phyloP scores from a whole-genome alignment of 2,113 vertebrate species.

The Nematolebias whitei region DNA sequence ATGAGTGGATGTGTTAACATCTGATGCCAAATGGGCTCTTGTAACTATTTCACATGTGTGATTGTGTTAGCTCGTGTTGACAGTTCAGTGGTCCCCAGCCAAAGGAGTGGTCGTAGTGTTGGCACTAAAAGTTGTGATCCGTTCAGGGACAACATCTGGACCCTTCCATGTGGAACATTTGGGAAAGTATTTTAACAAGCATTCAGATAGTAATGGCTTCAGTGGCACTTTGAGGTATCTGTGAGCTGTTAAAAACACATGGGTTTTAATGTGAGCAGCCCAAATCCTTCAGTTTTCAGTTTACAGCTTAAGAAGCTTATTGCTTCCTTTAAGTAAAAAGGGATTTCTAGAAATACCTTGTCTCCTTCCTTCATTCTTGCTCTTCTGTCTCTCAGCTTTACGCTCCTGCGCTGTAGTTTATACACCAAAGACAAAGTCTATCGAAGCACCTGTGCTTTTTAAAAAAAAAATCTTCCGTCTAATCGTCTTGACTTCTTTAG shows the following conservation, averaged over 20 bases:
- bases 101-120: slow-evolving; percentile 13
- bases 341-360: slow-evolving; percentile 52
- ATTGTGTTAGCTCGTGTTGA: slow-evolving; percentile 38
- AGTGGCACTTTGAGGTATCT: slow-evolving; percentile 45
- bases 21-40: slow-evolving; percentile 26
- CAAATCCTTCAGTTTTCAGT: slow-evolving; percentile 40
- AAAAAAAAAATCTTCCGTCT: too few species aligned
- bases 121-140: slow-evolving; percentile 39
- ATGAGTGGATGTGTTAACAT: slow-evolving; percentile 24
- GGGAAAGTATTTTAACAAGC: slow-evolving; percentile 75
- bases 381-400: too few species aligned
- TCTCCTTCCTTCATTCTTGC: slow-evolving; percentile 20
- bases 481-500: neutral
- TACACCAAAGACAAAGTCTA: slow-evolving; percentile 18
- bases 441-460: slow-evolving; percentile 9
- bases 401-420: slow-evolving; percentile 26
- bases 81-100: slow-evolving; percentile 25
- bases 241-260: slow-evolving; percentile 31
- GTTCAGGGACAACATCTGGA: slow-evolving; percentile 66
- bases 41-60: slow-evolving; percentile 37
- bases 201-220: slow-evolving; percentile 65
- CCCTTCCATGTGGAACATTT: slow-evolving; percentile 62
- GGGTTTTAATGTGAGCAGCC: slow-evolving; percentile 38
- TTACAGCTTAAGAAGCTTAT: slow-evolving; percentile 66
- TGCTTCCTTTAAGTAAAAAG: slow-evolving; percentile 59